A percentile compares a stretch with the other conserved stretches of the same genome.
Evolutionary conservation across 2,888 invertebrate species (phyloP).

Genomic region (Dynastes tityus): DNA sequence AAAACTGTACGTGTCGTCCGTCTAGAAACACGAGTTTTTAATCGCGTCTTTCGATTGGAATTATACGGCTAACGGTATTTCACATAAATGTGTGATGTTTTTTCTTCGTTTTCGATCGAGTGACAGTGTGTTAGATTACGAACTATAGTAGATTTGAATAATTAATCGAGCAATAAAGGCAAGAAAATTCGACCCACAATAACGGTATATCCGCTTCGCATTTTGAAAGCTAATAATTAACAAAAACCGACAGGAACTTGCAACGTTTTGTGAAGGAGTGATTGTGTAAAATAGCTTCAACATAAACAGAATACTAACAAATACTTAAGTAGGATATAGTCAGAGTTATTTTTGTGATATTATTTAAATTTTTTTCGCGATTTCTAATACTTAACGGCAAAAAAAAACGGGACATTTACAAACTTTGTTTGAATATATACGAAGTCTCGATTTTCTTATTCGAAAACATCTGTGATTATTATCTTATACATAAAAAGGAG

Average conservation of each 20-base stretch:
- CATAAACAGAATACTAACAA: not conserved
- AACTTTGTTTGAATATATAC: not conserved
- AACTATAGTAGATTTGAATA: not conserved
- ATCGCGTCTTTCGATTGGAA: not conserved
- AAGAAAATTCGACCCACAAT: conserved; percentile 25
- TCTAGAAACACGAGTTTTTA: conserved; percentile 8
- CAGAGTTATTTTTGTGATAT: conserved; percentile 39
- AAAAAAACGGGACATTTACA: conserved; percentile 2
- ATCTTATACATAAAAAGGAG: conserved; percentile 26
- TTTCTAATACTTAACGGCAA: not conserved
- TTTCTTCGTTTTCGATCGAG: not conserved
- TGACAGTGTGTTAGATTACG: conserved; percentile 2
- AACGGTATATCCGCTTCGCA: conserved; percentile 43
- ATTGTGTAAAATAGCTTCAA: not conserved
- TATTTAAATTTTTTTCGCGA: not conserved
- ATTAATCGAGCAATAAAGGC: not conserved
- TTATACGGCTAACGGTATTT: not conserved
- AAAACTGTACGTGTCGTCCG: conserved; percentile 2
- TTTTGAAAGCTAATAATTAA: not conserved
- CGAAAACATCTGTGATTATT: conserved; percentile 42
- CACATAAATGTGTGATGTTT: not conserved
- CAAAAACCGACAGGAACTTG: not conserved
- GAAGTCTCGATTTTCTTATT: not conserved
- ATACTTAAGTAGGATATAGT: conserved; percentile 5
- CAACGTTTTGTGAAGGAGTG: not conserved